Evolutionary conservation across 2,888 invertebrate genomes (phyloP).

Genomic region (Dynastes grantii): DNA sequence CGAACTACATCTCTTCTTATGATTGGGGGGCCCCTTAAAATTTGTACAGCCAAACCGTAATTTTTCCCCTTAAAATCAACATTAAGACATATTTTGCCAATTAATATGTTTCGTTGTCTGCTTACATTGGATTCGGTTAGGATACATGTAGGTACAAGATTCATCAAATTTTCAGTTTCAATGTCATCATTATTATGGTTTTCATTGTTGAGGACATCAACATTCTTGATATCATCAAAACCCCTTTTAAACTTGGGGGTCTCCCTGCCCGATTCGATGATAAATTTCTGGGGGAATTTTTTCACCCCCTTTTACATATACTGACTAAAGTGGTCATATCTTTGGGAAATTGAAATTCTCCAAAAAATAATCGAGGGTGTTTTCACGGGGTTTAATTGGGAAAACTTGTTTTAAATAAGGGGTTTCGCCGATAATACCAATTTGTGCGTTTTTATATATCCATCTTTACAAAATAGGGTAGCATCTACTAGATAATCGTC

Average conservation of each 20-base stretch:
- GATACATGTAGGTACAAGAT: slow-evolving; percentile 49
- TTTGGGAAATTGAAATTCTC: too few relatives aligned
- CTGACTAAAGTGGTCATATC: slow-evolving; percentile 79
- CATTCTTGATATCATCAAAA: slow-evolving; percentile 65
- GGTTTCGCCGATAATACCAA: slow-evolving; percentile 82
- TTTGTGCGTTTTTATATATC: slow-evolving; percentile 80
- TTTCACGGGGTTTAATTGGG: slow-evolving; percentile 82
- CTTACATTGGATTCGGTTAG: slow-evolving; percentile 48
- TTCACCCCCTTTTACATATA: slow-evolving; percentile 83
- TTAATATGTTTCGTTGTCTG: not conserved
- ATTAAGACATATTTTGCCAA: slow-evolving; percentile 18
- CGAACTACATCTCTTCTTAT: slow-evolving; percentile 28
- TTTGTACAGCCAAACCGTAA: slow-evolving; percentile 3
- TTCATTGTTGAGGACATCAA: slow-evolving; percentile 15
- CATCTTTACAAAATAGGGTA: slow-evolving; percentile 81
- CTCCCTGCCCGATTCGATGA: too few relatives aligned
- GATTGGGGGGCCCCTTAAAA: too few relatives aligned
- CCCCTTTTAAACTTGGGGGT: too few relatives aligned
- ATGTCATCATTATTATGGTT: slow-evolving; percentile 38
- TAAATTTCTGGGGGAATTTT: slow-evolving; percentile 78
- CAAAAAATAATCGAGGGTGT: slow-evolving; percentile 82
- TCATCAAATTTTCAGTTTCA: slow-evolving; percentile 48
- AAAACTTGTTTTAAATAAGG: slow-evolving; percentile 85
- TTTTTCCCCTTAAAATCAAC: slow-evolving; percentile 41
- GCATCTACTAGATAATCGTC: slow-evolving; percentile 81